phyloP scores from a whole-genome alignment of 2,113 vertebrate genomes.

The Stegastes partitus region DNA sequence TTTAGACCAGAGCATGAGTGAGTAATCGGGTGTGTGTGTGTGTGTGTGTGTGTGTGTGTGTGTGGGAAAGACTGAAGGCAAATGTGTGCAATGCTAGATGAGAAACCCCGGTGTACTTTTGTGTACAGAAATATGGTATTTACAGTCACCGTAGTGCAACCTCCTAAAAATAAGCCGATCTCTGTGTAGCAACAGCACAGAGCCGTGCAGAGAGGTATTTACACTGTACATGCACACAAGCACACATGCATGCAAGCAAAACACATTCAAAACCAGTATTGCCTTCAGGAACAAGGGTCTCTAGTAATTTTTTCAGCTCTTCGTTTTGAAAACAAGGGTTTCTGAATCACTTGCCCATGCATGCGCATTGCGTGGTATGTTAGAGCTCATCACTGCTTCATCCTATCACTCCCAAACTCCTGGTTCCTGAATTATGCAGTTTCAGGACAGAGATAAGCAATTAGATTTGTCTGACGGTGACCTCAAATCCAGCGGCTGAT shows the following conservation, averaged over 20 bases:
- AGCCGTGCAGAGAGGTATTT: constrained; percentile 24
- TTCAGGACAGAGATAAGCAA: constrained; percentile 29
- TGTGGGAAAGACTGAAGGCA: constrained; percentile 23
- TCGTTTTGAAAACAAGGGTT: not conserved
- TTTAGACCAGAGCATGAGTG: constrained; percentile 41
- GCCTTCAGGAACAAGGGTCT: not conserved
- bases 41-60: constrained; percentile 6
- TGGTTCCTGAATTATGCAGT: constrained; percentile 36
- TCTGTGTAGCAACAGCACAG: not conserved
- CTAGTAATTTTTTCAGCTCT: not conserved
- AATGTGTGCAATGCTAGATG: constrained; percentile 17
- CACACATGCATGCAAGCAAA: constrained; percentile 45
- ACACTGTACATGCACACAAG: constrained; percentile 31
- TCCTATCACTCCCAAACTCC: constrained; percentile 29
- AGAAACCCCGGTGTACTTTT: constrained; percentile 11
- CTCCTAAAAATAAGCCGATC: not conserved
- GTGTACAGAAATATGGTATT: constrained; percentile 7
- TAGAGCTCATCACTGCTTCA: constrained; percentile 44
- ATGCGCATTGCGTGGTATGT: constrained; percentile 43
- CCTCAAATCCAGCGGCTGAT: constrained; percentile 43
- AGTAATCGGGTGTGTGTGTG: constrained; percentile 34
- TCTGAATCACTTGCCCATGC: constrained; percentile 52
- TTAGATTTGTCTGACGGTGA: constrained; percentile 33
- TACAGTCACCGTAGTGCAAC: not conserved
- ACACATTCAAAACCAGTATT: not conserved